Percentiles rank a stretch among this genome's conserved stretches.
phyloP scores from a whole-genome alignment of 2,113 vertebrate species.

The Oenanthe oenanthe region DNA sequence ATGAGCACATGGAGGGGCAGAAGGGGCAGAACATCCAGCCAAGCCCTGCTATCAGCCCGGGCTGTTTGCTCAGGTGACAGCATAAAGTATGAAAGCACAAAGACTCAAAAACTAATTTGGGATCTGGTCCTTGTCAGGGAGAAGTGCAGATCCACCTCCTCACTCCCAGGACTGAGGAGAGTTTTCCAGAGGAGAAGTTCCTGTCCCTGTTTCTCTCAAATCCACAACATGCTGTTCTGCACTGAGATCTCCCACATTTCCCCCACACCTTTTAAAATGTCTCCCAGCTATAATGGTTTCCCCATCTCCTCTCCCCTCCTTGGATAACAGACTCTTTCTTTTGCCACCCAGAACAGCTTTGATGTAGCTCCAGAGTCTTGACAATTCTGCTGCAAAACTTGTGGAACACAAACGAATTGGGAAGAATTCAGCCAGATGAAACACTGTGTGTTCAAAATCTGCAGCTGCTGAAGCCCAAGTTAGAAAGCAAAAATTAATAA shows the following conservation, averaged over 20 bases:
- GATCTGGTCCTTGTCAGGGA: not conserved
- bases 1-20: not conserved
- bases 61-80: not conserved
- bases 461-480: not conserved
- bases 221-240: rapidly evolving
- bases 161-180: not conserved
- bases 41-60: rapidly evolving
- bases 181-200: not conserved
- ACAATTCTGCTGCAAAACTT: not conserved
- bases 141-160: not conserved
- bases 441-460: not conserved
- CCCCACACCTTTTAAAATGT: not conserved
- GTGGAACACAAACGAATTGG: not conserved
- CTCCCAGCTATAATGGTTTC: not conserved
- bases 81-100: not conserved
- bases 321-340: not conserved
- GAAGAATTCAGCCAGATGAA: not conserved
- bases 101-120: not conserved
- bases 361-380: not conserved
- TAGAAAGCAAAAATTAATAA: not conserved
- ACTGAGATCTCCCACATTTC: not conserved
- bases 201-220: not conserved
- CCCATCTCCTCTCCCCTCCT: not conserved
- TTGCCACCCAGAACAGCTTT: not conserved
- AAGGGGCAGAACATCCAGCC: not conserved